Evolutionary conservation across 2,797 vertebrate species (phyloP).

Genomic region (Myotis vivesi): DNA sequence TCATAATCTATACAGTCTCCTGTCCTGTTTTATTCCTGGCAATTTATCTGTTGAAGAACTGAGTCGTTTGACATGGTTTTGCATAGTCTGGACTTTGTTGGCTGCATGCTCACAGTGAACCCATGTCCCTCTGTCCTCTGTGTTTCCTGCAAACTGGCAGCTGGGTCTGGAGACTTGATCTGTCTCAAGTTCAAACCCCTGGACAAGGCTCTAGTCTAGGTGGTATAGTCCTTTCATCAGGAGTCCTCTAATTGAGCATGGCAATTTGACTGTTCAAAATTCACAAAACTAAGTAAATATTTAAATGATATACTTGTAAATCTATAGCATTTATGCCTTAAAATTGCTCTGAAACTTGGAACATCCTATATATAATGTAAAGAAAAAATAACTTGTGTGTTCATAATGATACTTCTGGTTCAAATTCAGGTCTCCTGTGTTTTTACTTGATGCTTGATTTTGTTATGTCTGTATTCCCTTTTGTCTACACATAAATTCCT

Average conservation of each 20-base stretch:
- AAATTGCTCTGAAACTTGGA: background rate
- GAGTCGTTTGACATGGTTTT: background rate
- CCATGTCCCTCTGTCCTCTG: background rate
- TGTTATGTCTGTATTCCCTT: background rate
- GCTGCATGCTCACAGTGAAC: background rate
- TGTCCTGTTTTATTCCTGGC: background rate
- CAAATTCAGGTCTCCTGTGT: background rate
- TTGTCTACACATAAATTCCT: background rate
- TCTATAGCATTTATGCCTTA: background rate
- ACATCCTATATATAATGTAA: background rate
- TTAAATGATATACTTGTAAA: background rate
- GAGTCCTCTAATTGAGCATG: background rate
- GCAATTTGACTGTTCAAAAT: background rate
- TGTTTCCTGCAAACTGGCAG: background rate
- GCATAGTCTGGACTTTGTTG: background rate
- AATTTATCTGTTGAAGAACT: background rate
- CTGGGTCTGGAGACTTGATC: background rate
- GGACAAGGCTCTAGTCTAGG: background rate
- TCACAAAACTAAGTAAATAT: background rate
- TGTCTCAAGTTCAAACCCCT: background rate
- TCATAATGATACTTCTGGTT: background rate
- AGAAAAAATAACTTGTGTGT: background rate
- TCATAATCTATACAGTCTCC: background rate
- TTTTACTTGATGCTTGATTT: conserved; percentile 7
- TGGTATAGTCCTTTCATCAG: background rate